Evolutionary conservation across 2,888 invertebrate genomes (phyloP), one percentile per base, ranked within the genome.

Genomic region (Drosophila lutescens): DNA sequence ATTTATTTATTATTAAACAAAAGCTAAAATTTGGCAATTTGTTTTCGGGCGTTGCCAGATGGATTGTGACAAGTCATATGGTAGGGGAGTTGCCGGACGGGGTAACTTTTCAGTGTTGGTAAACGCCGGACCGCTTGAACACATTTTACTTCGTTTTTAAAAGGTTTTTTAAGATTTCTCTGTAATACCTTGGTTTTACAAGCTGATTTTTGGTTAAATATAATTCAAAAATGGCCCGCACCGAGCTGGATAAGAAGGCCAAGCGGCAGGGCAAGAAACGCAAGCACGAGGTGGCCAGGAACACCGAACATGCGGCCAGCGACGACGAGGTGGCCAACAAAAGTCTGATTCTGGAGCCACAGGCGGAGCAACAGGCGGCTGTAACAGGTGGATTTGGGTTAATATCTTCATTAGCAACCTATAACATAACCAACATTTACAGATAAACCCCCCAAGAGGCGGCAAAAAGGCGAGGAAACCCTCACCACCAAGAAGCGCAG

Each of bases 291-390:
- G 34, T 12, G 6, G 47, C 62, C 1, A n/a, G 5, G 6, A 44
- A 30, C 1, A 20, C 46, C 1, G 15, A 41, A 17, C 40, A 60
- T 54, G 54, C 53, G 36, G 30, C 62, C 59, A 76, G 79, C 30
- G 90, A 90, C 43, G 91, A 90, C 41, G 91, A 84, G 55, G 84
- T 91, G 57, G 89, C 91, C 34, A 76, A 61, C 70, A 91, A 91
- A 78, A 91, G 90, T 72, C 41, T 90, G 12, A 90, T 91, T 55
- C 70, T 91, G 12, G 91, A 90, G 10, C 54, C 84, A 20, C 65
- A 74, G 59, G 41, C 23, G 2, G 68, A 67, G 20, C 51, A 72
- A 20, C 40, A 59, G 9, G 15, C 15, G 6, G 12, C 8, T 6
- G 10, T 0, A 4, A 69, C 63, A 23, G 51, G 79, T 70, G 47